Conservation (phyloP, 2,113 vertebrate species). For the Camelus bactrianus region DNA sequence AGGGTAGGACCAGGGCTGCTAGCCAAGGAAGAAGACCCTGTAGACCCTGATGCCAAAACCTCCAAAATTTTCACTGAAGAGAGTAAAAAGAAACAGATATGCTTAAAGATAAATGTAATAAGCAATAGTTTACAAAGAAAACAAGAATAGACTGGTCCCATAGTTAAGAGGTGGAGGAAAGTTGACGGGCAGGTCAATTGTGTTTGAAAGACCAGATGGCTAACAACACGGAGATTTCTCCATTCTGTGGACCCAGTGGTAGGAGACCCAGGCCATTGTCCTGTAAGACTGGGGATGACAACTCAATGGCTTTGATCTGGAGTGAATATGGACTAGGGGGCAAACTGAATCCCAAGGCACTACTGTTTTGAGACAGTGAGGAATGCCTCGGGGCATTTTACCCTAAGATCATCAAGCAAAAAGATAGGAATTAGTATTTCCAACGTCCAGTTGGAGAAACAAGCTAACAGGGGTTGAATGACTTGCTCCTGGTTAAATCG, state of each 20-base stretch:
- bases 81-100: conserved; percentile 87
- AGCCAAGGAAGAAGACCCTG: conserved; percentile 81
- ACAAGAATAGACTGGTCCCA: conserved; percentile 90
- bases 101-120: conserved; percentile 88
- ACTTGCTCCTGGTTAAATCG: not conserved
- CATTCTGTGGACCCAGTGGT: conserved; percentile 89
- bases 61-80: conserved; percentile 88
- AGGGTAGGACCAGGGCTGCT: conserved; percentile 77
- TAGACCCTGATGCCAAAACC: conserved; percentile 84
- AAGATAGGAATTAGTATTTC: not conserved
- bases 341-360: not conserved
- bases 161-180: conserved; percentile 92
- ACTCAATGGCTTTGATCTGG: conserved; percentile 92
- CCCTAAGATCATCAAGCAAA: not conserved
- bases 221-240: conserved; percentile 91
- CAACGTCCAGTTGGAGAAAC: not conserved
- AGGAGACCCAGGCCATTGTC: conserved; percentile 91
- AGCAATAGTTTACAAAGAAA: conserved; percentile 89
- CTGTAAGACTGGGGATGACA: conserved; percentile 91
- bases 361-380: not conserved
- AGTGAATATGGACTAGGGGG: conserved; percentile 85
- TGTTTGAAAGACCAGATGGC: conserved; percentile 91
- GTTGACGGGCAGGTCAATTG: conserved; percentile 91
- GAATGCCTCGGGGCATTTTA: not conserved
- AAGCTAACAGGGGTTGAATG: not conserved